Conservation (phyloP, 2,888 invertebrate genomes). For the Nomada lathburiana region DNA sequence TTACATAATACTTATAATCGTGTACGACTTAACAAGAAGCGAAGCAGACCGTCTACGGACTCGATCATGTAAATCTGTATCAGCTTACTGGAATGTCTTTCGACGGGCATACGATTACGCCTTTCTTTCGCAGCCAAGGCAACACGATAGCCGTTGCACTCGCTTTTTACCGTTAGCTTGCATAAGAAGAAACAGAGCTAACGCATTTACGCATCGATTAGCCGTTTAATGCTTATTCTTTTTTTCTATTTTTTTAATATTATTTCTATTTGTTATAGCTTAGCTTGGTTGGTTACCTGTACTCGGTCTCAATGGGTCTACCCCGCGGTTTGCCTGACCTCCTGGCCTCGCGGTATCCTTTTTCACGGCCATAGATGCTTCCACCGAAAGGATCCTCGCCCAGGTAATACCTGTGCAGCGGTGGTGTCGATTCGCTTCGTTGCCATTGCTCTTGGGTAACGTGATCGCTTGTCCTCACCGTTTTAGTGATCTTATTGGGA, state of each 20-base stretch:
- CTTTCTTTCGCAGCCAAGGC: constrained; percentile 32
- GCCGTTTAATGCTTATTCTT: constrained; percentile 22
- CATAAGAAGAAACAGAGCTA: constrained; percentile 25
- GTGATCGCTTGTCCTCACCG: constrained; percentile 59
- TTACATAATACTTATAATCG: neutral
- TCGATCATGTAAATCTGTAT: constrained; percentile 45
- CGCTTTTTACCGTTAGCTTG: constrained; percentile 38
- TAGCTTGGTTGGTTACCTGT: constrained; percentile 71
- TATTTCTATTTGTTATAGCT: neutral
- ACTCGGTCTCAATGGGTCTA: constrained; percentile 67
- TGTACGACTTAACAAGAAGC: constrained; percentile 44
- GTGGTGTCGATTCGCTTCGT: constrained; percentile 83
- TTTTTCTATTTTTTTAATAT: neutral
- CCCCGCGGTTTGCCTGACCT: constrained; percentile 65
- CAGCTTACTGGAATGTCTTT: constrained; percentile 45
- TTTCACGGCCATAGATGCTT: constrained; percentile 93
- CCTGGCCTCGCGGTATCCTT: constrained; percentile 88
- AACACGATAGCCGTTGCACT: constrained; percentile 33
- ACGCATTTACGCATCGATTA: constrained; percentile 21
- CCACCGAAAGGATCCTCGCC: constrained; percentile 94
- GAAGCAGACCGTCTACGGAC: constrained; percentile 40
- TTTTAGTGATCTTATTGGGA: constrained; percentile 70
- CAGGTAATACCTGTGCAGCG: constrained; percentile 92
- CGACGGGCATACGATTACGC: constrained; percentile 28
- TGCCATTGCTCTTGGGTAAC: constrained; percentile 71